phyloP scores from a whole-genome alignment of 2,113 vertebrate genomes.

The Erythrocercus mccallii region DNA sequence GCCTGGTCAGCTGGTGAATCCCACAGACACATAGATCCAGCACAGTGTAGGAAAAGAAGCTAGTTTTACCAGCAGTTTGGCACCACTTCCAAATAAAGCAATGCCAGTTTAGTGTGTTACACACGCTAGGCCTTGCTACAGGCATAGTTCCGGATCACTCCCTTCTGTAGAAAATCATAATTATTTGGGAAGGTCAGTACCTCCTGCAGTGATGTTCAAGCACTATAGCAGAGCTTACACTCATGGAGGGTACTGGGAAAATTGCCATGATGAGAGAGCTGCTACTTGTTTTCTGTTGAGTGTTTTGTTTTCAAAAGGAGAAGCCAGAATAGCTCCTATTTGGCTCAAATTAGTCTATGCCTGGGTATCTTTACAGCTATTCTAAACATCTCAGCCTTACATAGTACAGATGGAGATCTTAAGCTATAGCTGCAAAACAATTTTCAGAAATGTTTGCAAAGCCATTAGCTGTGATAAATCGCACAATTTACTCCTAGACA shows the following conservation, averaged over 20 bases:
- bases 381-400: background rate
- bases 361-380: background rate
- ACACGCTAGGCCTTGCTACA: background rate
- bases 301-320: constrained; percentile 23
- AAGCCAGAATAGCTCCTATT: constrained; percentile 36
- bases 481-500: background rate
- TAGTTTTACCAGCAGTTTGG: background rate
- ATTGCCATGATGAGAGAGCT: constrained; percentile 52
- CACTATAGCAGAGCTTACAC: background rate
- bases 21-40: background rate
- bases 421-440: background rate
- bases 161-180: background rate
- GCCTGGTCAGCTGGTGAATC: background rate
- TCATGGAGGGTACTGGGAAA: constrained; percentile 38
- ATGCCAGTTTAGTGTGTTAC: background rate
- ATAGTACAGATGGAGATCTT: background rate
- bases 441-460: background rate
- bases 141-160: background rate
- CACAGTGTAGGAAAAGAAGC: background rate
- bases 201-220: background rate
- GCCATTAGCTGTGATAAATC: background rate
- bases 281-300: background rate
- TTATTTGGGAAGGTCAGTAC: constrained; percentile 7
- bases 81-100: background rate
- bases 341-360: background rate